Percentiles rank a stretch among this genome's conserved stretches.
Evolutionary conservation across 2,888 invertebrate species (phyloP).

Genomic region (Oligia strigilis): DNA sequence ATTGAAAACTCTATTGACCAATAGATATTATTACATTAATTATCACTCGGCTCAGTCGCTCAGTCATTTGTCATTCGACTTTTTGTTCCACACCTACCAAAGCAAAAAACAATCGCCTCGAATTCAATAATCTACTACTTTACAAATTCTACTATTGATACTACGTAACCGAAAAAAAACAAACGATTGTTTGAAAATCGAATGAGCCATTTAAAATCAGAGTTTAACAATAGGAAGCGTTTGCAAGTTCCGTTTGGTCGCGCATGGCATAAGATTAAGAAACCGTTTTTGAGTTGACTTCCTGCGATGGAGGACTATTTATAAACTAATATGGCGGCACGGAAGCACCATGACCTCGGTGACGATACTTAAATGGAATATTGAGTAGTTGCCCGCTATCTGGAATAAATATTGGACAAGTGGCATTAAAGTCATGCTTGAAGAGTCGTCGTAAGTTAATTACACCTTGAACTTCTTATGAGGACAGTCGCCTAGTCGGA

Average conservation of each 20-base stretch:
- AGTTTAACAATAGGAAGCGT: constrained; percentile 79
- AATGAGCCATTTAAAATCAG: constrained; percentile 65
- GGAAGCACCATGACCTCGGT: constrained; percentile 82
- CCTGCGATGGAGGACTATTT: constrained; percentile 79
- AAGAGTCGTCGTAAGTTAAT: constrained; percentile 2
- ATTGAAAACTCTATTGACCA: not conserved
- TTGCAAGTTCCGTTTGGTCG: constrained; percentile 78
- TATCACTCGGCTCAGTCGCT: not conserved
- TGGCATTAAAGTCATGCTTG: constrained; percentile 18
- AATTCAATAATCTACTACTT: constrained; percentile 35
- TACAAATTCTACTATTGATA: constrained; percentile 14
- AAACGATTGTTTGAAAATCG: constrained; percentile 57
- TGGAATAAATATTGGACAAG: constrained; percentile 54
- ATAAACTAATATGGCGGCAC: constrained; percentile 82
- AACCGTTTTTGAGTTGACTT: constrained; percentile 80
- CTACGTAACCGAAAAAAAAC: constrained; percentile 22
- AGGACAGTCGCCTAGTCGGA: not conserved
- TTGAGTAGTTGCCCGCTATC: constrained; percentile 53
- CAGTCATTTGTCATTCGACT: not conserved
- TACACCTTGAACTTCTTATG: constrained; percentile 31
- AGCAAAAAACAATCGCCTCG: constrained; percentile 17
- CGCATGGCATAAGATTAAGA: constrained; percentile 84
- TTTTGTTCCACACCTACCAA: not conserved
- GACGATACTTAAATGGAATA: constrained; percentile 69
- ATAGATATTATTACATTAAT: constrained; percentile 25